Conservation (phyloP, 2,113 vertebrate genomes). For the Calypte anna region DNA sequence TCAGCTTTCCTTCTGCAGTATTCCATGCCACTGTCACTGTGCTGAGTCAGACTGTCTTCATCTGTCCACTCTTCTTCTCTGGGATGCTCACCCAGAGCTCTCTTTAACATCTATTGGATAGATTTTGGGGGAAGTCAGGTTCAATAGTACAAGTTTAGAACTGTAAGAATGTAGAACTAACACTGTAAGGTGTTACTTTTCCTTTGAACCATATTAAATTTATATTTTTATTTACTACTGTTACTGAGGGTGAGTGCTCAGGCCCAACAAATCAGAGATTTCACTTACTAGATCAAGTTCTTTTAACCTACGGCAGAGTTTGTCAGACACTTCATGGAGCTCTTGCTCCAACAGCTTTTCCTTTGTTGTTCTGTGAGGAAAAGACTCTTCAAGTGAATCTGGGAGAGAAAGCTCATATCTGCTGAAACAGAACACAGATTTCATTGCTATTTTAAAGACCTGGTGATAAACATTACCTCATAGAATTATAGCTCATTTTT, state of each 20-base stretch:
- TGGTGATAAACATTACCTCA: not conserved
- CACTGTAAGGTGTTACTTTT: not conserved
- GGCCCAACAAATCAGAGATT: not conserved
- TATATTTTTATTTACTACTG: not conserved
- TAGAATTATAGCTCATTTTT: not conserved
- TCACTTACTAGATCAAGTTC: conserved; percentile 87
- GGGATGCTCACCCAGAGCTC: conserved; percentile 76
- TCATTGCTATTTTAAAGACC: not conserved
- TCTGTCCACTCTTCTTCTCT: conserved; percentile 68
- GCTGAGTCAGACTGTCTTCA: conserved; percentile 84
- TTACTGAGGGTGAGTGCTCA: not conserved
- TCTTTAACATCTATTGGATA: conserved; percentile 86
- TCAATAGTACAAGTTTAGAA: not conserved
- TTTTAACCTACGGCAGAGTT: conserved; percentile 83
- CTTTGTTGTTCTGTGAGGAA: conserved; percentile 68
- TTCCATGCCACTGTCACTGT: conserved; percentile 87
- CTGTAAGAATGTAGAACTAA: not conserved
- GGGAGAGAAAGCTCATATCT: not conserved
- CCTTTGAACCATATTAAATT: not conserved
- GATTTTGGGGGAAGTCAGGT: not conserved
- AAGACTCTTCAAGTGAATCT: conserved; percentile 40
- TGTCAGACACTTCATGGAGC: conserved; percentile 84
- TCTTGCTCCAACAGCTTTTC: conserved; percentile 80
- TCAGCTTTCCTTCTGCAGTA: conserved; percentile 57
- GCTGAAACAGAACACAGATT: not conserved